Conservation (phyloP, 2,113 vertebrate genomes). For the Noturus placidus region DNA sequence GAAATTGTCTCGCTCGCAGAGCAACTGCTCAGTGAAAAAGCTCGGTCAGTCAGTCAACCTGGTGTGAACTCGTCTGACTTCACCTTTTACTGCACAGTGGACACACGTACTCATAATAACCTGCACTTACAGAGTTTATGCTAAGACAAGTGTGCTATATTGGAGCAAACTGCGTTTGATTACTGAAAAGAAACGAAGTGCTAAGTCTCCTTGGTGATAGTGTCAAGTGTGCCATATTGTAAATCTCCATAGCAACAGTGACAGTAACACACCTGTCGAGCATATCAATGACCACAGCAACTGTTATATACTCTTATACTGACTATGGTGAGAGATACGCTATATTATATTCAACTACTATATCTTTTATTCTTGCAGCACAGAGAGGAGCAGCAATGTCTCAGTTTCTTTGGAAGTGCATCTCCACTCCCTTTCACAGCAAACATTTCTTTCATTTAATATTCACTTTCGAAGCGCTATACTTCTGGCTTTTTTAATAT, state of each 20-base stretch:
- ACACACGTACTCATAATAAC: constrained; percentile 55
- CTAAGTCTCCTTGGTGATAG: constrained; percentile 37
- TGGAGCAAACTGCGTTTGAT: constrained; percentile 80
- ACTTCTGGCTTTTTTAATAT: constrained; percentile 26
- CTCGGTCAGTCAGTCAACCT: constrained; percentile 34
- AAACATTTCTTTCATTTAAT: not conserved
- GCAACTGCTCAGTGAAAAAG: constrained; percentile 41
- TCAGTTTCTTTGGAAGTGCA: constrained; percentile 40
- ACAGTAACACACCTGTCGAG: constrained; percentile 37
- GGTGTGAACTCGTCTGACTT: not conserved
- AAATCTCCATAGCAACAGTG: constrained; percentile 52
- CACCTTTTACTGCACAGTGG: constrained; percentile 38
- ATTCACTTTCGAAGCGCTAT: constrained; percentile 8
- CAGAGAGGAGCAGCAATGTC: constrained; percentile 66
- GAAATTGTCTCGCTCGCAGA: constrained; percentile 24
- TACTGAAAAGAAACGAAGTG: constrained; percentile 45
- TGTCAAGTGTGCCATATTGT: constrained; percentile 40
- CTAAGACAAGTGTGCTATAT: constrained; percentile 40
- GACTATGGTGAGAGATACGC: constrained; percentile 52
- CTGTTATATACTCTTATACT: constrained; percentile 31
- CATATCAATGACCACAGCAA: constrained; percentile 40
- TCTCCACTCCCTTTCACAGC: not conserved
- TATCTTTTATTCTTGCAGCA: constrained; percentile 31
- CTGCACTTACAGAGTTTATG: constrained; percentile 65
- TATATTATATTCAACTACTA: constrained; percentile 32